Conservation (phyloP, 2,797 vertebrate species). For the Dendrocincla tyrannina region DNA sequence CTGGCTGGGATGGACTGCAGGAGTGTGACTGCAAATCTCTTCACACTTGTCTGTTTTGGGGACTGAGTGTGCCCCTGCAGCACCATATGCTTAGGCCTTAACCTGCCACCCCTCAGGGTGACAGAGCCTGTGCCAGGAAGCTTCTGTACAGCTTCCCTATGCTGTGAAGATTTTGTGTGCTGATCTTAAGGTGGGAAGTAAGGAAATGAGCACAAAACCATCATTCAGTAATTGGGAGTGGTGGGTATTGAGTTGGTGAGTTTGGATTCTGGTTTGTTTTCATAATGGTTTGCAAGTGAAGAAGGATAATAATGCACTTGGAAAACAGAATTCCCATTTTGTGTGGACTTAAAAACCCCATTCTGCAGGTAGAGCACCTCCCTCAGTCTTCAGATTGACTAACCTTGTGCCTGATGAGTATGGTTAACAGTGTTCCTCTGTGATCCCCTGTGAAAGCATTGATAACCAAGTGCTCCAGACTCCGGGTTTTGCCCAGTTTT, state of each 20-base stretch:
- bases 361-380: background rate
- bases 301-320: background rate
- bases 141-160: background rate
- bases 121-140: fast-evolving
- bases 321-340: background rate
- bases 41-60: fast-evolving
- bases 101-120: background rate
- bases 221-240: background rate
- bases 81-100: fast-evolving
- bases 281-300: background rate
- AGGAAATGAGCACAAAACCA: background rate
- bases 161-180: fast-evolving
- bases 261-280: background rate
- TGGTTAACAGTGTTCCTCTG: fast-evolving
- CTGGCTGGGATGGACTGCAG: background rate
- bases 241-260: background rate
- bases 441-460: fast-evolving
- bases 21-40: fast-evolving
- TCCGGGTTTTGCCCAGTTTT: background rate
- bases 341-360: background rate
- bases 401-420: fast-evolving
- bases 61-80: background rate
- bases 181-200: background rate
- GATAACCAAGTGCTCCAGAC: background rate
- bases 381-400: background rate